Conservation (phyloP, 2,113 vertebrate genomes). For the Pagrus major region DNA sequence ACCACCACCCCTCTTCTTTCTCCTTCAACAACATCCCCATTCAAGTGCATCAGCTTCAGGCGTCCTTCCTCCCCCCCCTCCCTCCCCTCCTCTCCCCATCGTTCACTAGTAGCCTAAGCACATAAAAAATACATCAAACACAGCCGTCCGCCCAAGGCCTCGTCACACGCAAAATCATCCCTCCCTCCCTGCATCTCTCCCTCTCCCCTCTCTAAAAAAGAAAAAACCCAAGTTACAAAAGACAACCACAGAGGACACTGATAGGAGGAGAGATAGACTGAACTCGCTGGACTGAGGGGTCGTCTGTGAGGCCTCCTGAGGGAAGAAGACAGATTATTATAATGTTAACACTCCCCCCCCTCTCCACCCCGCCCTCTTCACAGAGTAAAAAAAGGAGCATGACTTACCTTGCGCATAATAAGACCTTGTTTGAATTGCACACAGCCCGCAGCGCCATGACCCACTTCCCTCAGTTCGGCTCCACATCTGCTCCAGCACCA, state of each 20-base stretch:
- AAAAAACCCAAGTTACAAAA: slow-evolving; percentile 71
- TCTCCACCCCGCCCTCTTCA: background rate
- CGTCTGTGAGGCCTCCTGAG: slow-evolving; percentile 50
- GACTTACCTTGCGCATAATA: slow-evolving; percentile 74
- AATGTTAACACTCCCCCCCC: slow-evolving; percentile 45
- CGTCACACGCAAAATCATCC: slow-evolving; percentile 80
- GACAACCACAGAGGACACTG: slow-evolving; percentile 57
- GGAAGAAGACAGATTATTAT: slow-evolving; percentile 37
- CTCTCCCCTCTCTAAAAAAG: slow-evolving; percentile 9
- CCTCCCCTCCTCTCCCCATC: slow-evolving; percentile 50
- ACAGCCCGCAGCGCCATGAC: slow-evolving; percentile 75
- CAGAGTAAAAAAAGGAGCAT: slow-evolving; percentile 33
- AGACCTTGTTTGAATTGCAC: slow-evolving; percentile 61
- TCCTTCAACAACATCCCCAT: slow-evolving; percentile 85
- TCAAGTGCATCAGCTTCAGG: slow-evolving; percentile 82
- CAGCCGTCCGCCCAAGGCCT: slow-evolving; percentile 71
- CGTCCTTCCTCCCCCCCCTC: slow-evolving; percentile 55
- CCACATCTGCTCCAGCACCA: slow-evolving; percentile 68
- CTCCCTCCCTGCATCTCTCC: slow-evolving; percentile 57
- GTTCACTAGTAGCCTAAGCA: slow-evolving; percentile 82
- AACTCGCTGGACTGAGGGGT: slow-evolving; percentile 40
- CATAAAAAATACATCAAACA: slow-evolving; percentile 89
- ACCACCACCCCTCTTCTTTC: slow-evolving; percentile 48
- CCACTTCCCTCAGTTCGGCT: slow-evolving; percentile 80
- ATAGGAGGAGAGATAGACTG: slow-evolving; percentile 35